Evolutionary conservation across 2,113 vertebrate genomes (phyloP).

Genomic region (Capricornis sumatraensis): DNA sequence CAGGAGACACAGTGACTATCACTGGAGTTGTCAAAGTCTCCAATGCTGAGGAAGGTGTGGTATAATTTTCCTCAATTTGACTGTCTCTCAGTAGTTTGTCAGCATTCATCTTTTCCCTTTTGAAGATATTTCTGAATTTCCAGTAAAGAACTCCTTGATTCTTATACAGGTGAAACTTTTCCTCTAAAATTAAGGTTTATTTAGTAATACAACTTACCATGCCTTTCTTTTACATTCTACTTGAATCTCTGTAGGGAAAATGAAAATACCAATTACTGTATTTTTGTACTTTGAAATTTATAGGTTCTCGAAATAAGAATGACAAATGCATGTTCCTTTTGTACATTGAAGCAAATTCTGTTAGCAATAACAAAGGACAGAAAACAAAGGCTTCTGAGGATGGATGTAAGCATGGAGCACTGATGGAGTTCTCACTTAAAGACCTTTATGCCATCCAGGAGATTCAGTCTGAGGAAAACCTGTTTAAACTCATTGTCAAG

Average conservation of each 20-base stretch:
- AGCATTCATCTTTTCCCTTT: background rate
- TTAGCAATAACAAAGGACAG: conserved; percentile 95
- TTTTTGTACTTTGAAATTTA: conserved; percentile 52
- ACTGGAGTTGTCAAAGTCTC: conserved; percentile 93
- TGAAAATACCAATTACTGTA: background rate
- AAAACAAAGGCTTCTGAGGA: conserved; percentile 83
- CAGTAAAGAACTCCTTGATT: background rate
- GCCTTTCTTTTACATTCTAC: conserved; percentile 8
- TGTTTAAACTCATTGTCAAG: conserved; percentile 90
- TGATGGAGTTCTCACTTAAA: conserved; percentile 95
- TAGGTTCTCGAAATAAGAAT: conserved; percentile 92
- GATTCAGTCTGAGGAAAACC: conserved; percentile 93
- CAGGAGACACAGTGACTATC: conserved; percentile 93
- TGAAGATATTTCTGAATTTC: background rate
- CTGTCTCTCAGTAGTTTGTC: background rate
- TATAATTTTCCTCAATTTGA: background rate
- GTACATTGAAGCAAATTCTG: conserved; percentile 94
- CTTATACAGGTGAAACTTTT: background rate
- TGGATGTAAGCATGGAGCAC: conserved; percentile 74
- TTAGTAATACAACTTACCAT: background rate
- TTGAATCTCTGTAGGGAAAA: background rate
- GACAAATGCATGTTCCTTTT: conserved; percentile 98
- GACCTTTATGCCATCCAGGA: conserved; percentile 97
- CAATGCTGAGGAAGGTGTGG: conserved; percentile 88
- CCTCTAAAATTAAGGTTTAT: conserved; percentile 11